Percentiles rank a stretch among this genome's conserved stretches.
Conservation (phyloP, 2,113 vertebrate species). For the Ophiodon elongatus region DNA sequence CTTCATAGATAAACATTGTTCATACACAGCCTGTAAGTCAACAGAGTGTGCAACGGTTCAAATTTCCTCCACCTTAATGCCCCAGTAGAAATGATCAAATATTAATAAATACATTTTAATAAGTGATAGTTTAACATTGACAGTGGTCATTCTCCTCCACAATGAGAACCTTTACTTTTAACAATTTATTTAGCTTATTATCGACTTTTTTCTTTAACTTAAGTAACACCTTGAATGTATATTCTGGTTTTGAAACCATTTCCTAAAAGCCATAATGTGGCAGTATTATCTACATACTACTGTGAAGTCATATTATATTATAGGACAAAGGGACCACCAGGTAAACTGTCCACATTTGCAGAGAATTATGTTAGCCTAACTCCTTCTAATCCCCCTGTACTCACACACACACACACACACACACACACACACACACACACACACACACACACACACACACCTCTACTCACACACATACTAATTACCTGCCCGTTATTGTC, state of each 20-base stretch:
- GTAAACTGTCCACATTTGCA: slow-evolving; percentile 12
- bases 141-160: neutral
- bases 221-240: neutral
- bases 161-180: neutral
- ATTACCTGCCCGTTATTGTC: slow-evolving; percentile 58
- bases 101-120: neutral
- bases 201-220: too few species aligned
- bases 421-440: neutral
- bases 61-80: neutral
- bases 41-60: neutral
- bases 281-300: neutral
- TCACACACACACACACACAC: neutral
- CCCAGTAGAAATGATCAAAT: neutral
- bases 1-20: neutral
- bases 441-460: neutral
- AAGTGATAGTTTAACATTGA: neutral
- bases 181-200: neutral
- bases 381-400: slow-evolving; percentile 6
- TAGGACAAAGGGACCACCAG: neutral
- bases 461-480: slow-evolving; percentile 27
- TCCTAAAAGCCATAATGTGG: neutral
- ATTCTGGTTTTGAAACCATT: neutral
- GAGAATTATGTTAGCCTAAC: slow-evolving; percentile 8
- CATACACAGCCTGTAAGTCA: neutral
- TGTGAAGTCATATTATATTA: neutral